Conservation (phyloP, 92 coral and sea anemone species). For the Siderastrea radians region DNA sequence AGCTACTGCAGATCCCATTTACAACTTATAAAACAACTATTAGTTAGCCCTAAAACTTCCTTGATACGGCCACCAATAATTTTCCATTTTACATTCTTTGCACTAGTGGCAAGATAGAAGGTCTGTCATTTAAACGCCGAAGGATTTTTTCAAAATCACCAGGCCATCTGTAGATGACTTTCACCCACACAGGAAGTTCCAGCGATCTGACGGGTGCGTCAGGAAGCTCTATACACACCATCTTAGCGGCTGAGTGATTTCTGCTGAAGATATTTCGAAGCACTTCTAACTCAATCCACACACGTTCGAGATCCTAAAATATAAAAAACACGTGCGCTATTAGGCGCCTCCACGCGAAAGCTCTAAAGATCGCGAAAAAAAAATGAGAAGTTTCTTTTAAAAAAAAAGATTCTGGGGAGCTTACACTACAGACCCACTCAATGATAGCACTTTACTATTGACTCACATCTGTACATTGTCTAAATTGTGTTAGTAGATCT, state of each 20-base stretch:
- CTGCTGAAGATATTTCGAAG: slow-evolving; percentile 29
- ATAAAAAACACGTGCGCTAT: neutral
- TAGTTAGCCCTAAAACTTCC: too few species aligned
- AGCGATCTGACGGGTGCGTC: slow-evolving; percentile 4
- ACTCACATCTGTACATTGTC: too few species aligned
- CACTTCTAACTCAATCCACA: slow-evolving; percentile 45
- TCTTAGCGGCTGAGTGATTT: slow-evolving; percentile 39
- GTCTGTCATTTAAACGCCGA: slow-evolving; percentile 33
- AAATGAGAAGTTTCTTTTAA: too few species aligned
- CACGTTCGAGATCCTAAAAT: slow-evolving; percentile 37
- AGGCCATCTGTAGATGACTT: slow-evolving; percentile 37
- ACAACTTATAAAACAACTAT: too few species aligned
- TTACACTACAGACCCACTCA: too few species aligned
- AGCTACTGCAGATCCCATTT: too few species aligned
- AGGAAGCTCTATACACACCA: slow-evolving; percentile 41
- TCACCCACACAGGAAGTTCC: slow-evolving; percentile 10
- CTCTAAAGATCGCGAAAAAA: neutral
- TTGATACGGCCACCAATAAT: neutral
- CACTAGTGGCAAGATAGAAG: slow-evolving; percentile 17
- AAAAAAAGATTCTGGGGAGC: too few species aligned
- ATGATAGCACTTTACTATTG: too few species aligned
- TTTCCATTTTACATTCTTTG: neutral
- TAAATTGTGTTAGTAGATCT: too few species aligned
- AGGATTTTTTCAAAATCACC: slow-evolving; percentile 18
- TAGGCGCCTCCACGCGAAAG: neutral